Evolutionary conservation across 2,797 vertebrate genomes (phyloP), one percentile per base, ranked within the genome.

Genomic region (Sebastes aleutianus): DNA sequence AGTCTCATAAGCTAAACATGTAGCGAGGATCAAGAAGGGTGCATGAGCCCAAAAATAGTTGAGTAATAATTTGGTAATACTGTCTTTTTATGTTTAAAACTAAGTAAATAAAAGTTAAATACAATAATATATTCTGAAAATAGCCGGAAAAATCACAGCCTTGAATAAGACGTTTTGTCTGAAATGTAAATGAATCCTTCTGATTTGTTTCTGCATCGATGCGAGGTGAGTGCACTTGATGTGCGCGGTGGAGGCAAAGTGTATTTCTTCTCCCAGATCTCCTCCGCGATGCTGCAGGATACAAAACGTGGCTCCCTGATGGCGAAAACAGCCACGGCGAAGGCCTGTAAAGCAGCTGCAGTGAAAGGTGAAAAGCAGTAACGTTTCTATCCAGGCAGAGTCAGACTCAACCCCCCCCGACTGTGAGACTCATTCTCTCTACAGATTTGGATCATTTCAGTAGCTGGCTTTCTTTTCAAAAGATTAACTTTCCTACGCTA

Each of bases 401-500:
- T 78, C 75, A 76, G 77, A 84, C 88, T 83, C 66, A 32, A 87
- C 43, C 18, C 43, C 82, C 74, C 80, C 79, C 79, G 50, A 80
- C 81, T 87, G 86, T 26, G 79, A 85, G 85, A 79, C 85, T 50
- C 27, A 67, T 76, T 89, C 83, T 89, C 88, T 89, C 91, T 67
- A 78, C 79, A 85, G 85, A 89, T 89, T 87, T 87, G 85, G 82
- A 90, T 71, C 77, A 36, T 92, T 93, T 90, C 78, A 94, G 69
- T 90, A 78, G 83, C 87, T 91, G 89, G 88, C 87, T 89, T 71
- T 78, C 84, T 81, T 89, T 87, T 88, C 73, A 88, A 91, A 88
- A 86, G 80, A 90, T 89, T 86, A 83, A 88, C 87, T 93, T 94
- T 90, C 89, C 85, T 70, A 68, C 66, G 70, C 83, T 85, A 78